phyloP scores from a whole-genome alignment of 2,888 invertebrate species.

The Netelia inedita region DNA sequence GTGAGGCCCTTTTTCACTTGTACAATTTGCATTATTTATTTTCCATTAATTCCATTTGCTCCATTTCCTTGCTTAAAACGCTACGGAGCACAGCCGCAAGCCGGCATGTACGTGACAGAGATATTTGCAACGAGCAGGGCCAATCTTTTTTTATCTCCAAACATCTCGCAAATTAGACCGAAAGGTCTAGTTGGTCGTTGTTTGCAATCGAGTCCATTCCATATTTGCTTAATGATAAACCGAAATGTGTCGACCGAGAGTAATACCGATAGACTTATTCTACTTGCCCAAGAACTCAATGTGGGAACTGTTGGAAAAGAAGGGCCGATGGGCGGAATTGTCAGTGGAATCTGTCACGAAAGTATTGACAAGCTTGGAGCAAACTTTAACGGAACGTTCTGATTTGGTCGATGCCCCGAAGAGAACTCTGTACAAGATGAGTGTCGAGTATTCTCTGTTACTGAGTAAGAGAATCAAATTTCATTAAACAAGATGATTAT shows the following conservation, averaged over 20 bases:
- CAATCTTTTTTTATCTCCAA: too few species aligned
- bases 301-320: conserved; percentile 79
- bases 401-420: conserved; percentile 76
- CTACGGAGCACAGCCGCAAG: too few species aligned
- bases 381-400: conserved; percentile 76
- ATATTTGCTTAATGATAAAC: too few species aligned
- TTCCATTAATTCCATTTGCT: not conserved
- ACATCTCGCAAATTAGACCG: too few species aligned
- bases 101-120: too few species aligned
- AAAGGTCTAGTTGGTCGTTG: too few species aligned
- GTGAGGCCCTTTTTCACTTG: conserved; percentile 70
- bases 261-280: conserved; percentile 1
- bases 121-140: too few species aligned
- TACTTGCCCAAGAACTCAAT: conserved; percentile 74
- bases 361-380: conserved; percentile 74
- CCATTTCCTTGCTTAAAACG: too few species aligned
- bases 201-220: too few species aligned
- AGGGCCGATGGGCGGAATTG: conserved; percentile 71
- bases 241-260: not conserved
- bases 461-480: conserved; percentile 75
- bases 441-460: conserved; percentile 81
- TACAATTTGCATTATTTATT: not conserved
- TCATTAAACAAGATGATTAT: not conserved
- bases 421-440: conserved; percentile 77
- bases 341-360: conserved; percentile 70